phyloP scores from a whole-genome alignment of 2,888 invertebrate genomes.

The Dasysyrphus albostriatus region DNA sequence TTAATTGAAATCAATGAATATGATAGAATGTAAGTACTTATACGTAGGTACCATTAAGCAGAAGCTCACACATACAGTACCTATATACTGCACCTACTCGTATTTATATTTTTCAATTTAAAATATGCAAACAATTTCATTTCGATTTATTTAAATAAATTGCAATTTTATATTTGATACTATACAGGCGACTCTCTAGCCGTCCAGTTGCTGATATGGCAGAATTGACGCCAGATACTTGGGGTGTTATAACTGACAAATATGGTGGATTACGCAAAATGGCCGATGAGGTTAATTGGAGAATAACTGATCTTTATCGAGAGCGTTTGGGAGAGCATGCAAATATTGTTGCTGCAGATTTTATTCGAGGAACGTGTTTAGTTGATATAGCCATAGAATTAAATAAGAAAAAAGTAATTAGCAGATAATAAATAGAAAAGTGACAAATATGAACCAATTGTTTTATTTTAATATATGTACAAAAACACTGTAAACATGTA shows the following conservation, averaged over 20 bases:
- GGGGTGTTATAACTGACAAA: conserved; percentile 86
- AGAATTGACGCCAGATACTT: conserved; percentile 87
- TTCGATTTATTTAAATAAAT: conserved; percentile 72
- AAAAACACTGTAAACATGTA: too few species aligned
- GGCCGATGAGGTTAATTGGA: conserved; percentile 87
- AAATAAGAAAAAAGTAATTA: conserved; percentile 79
- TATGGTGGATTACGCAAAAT: conserved; percentile 86
- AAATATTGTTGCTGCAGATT: conserved; percentile 88
- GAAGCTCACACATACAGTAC: too few species aligned
- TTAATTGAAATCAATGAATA: conserved; percentile 82
- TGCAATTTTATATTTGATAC: conserved; percentile 79
- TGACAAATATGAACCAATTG: neutral
- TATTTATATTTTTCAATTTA: neutral
- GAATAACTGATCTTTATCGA: conserved; percentile 86
- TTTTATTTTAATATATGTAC: neutral
- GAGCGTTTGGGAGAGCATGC: conserved; percentile 85
- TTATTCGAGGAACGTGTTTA: conserved; percentile 86
- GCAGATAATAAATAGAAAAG: conserved; percentile 21
- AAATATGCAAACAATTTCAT: conserved; percentile 80
- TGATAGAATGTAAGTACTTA: conserved; percentile 82
- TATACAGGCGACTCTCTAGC: conserved; percentile 79
- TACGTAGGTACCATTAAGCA: neutral
- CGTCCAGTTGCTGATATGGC: conserved; percentile 87
- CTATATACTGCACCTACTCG: too few species aligned
- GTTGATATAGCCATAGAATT: conserved; percentile 84